Percentiles rank a stretch among this genome's conserved stretches.
These are phyloP conservation scores for Choloepus didactylus DNA, from an alignment of 2,797 vertebrate species.

Conservation along the genomic window DNA sequence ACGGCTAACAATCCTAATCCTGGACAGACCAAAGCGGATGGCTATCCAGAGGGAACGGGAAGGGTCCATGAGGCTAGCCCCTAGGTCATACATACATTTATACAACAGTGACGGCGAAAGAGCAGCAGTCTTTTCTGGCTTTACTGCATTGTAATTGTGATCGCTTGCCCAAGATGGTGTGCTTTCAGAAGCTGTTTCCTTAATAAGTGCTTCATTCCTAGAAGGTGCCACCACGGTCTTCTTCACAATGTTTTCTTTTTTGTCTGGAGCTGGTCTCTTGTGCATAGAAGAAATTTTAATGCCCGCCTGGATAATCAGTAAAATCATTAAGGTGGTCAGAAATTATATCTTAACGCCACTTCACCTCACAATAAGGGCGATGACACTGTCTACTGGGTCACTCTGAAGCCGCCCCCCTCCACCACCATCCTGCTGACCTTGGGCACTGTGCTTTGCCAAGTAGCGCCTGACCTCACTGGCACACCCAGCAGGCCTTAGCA, in stretches of 20 bases:
- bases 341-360: neutral
- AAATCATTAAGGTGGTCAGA: constrained; percentile 71
- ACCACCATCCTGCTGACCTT: too few relatives aligned
- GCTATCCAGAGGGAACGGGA: constrained; percentile 80
- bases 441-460: rapidly evolving
- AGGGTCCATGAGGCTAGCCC: constrained; percentile 87
- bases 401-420: neutral
- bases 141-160: constrained; percentile 95
- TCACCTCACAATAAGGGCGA: neutral
- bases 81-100: constrained; percentile 97
- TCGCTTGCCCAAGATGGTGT: constrained; percentile 92
- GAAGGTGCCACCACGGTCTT: constrained; percentile 84
- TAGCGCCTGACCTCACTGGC: rapidly evolving
- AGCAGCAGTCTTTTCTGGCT: constrained; percentile 95
- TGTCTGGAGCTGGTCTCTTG: constrained; percentile 88
- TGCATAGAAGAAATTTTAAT: constrained; percentile 86
- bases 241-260: constrained; percentile 88
- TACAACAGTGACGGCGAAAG: constrained; percentile 93
- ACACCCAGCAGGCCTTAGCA: neutral
- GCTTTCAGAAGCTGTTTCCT: constrained; percentile 87
- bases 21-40: constrained; percentile 76
- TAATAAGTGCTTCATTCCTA: constrained; percentile 87
- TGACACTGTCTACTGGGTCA: neutral
- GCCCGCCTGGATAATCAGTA: constrained; percentile 86
- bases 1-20: constrained; percentile 69